Evolutionary conservation across 2,797 vertebrate species (phyloP).

Genomic region (Muscicapa comitata): DNA sequence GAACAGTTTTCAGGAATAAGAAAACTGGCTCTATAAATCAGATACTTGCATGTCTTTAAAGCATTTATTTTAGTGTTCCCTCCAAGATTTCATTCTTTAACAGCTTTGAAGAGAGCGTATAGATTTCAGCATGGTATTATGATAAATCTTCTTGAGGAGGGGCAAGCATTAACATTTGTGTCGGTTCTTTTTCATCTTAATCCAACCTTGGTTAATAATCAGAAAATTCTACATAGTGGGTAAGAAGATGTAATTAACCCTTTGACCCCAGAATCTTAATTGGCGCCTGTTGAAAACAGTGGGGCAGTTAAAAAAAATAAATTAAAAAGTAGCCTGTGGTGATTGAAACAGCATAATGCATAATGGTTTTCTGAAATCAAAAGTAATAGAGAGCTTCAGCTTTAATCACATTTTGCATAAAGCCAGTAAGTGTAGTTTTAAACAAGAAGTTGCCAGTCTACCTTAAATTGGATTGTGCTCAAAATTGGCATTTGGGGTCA

Average conservation of each 20-base stretch:
- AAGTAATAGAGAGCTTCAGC: slow-evolving; percentile 61
- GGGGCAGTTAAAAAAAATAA: slow-evolving; percentile 70
- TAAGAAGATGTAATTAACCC: slow-evolving; percentile 91
- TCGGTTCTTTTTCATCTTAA: slow-evolving; percentile 79
- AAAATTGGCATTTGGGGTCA: background rate
- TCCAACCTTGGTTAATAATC: slow-evolving; percentile 82
- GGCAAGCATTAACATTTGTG: slow-evolving; percentile 77
- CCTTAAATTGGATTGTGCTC: slow-evolving; percentile 24
- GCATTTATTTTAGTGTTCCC: slow-evolving; percentile 67
- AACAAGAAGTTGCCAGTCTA: slow-evolving; percentile 16
- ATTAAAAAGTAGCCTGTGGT: slow-evolving; percentile 75
- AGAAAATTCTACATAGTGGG: slow-evolving; percentile 83
- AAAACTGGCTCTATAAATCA: slow-evolving; percentile 66
- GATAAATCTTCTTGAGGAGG: slow-evolving; percentile 77
- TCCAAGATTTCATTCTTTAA: slow-evolving; percentile 69
- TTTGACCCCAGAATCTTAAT: slow-evolving; percentile 84
- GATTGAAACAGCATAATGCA: slow-evolving; percentile 72
- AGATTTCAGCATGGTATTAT: slow-evolving; percentile 75
- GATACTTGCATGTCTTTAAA: slow-evolving; percentile 65
- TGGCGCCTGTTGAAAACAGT: slow-evolving; percentile 81
- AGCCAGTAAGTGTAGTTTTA: background rate
- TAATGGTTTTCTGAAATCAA: slow-evolving; percentile 69
- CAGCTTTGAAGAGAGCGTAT: slow-evolving; percentile 72
- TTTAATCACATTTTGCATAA: slow-evolving; percentile 70
- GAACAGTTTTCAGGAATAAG: slow-evolving; percentile 64